These are phyloP conservation scores for Oscheius myriophilus DNA, from an alignment of 2,888 invertebrate genomes.

Conservation along the genomic window DNA sequence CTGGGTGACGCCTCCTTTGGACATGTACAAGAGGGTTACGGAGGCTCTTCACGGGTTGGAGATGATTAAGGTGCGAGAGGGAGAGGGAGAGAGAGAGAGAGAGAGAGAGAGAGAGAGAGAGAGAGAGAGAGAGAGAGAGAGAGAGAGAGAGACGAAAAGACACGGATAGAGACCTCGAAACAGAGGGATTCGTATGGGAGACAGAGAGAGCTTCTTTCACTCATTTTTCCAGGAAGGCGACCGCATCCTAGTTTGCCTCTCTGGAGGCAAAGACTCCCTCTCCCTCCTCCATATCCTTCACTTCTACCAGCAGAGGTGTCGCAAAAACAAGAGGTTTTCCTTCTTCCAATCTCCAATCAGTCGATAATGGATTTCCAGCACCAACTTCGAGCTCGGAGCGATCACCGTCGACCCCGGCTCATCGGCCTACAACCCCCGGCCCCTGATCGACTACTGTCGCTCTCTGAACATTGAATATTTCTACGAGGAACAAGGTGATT, in stretches of 20 bases:
- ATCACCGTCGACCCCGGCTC: slow-evolving; percentile 82
- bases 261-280: slow-evolving; percentile 85
- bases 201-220: too few relatives aligned
- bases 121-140: too few relatives aligned
- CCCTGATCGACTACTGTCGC: slow-evolving; percentile 81
- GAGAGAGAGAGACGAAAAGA: too few relatives aligned
- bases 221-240: slow-evolving; percentile 84
- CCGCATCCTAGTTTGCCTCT: slow-evolving; percentile 84
- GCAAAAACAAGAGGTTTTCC: slow-evolving; percentile 44
- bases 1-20: slow-evolving; percentile 84
- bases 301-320: slow-evolving; percentile 82
- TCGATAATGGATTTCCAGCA: slow-evolving; percentile 73
- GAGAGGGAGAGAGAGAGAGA: not conserved
- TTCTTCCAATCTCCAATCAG: not conserved
- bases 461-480: slow-evolving; percentile 81
- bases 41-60: slow-evolving; percentile 54
- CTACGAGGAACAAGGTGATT: slow-evolving; percentile 80
- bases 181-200: too few relatives aligned
- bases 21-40: slow-evolving; percentile 79
- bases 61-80: slow-evolving; percentile 49
- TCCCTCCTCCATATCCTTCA: slow-evolving; percentile 84
- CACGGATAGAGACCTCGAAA: too few relatives aligned
- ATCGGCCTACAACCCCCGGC: slow-evolving; percentile 76
- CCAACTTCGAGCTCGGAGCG: slow-evolving; percentile 79
- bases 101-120: too few relatives aligned